These are phyloP conservation scores for Kryptopterus vitreolus DNA, from an alignment of 2,797 vertebrate species.

Conservation along the genomic window DNA sequence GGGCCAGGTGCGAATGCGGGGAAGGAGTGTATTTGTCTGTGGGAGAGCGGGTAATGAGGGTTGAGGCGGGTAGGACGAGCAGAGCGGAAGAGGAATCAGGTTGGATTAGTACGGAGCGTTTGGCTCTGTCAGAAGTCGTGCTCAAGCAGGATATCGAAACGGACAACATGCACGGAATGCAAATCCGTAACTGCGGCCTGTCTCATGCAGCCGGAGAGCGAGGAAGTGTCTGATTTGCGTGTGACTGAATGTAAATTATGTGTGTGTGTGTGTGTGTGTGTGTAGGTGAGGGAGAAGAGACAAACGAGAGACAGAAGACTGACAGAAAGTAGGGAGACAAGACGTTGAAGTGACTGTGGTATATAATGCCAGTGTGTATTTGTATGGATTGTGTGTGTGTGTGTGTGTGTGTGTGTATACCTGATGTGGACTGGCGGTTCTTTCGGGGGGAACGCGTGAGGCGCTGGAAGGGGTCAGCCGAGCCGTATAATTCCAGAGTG, in stretches of 20 bases:
- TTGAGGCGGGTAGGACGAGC: conserved; percentile 20
- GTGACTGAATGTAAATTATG: conserved; percentile 51
- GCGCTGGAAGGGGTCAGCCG: conserved; percentile 89
- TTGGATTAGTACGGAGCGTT: conserved; percentile 58
- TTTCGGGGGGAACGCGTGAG: conserved; percentile 92
- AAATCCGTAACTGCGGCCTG: conserved; percentile 48
- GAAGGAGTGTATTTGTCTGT: conserved; percentile 17
- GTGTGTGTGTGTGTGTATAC: conserved; percentile 68
- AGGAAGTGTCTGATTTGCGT: conserved; percentile 6
- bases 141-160: conserved; percentile 65
- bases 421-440: conserved; percentile 93
- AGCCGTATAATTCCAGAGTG: conserved; percentile 88
- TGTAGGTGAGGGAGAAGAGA: conserved; percentile 57
- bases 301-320: conserved; percentile 69
- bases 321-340: conserved; percentile 36
- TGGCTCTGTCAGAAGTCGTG: conserved; percentile 61
- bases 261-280: conserved; percentile 49
- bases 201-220: conserved; percentile 53
- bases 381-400: conserved; percentile 23
- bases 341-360: conserved; percentile 37
- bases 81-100: conserved; percentile 40
- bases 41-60: conserved; percentile 27
- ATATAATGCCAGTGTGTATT: neutral
- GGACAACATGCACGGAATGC: conserved; percentile 71
- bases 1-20: neutral